phyloP scores from a whole-genome alignment of 2,888 invertebrate genomes.

The Aphodius sticticus region DNA sequence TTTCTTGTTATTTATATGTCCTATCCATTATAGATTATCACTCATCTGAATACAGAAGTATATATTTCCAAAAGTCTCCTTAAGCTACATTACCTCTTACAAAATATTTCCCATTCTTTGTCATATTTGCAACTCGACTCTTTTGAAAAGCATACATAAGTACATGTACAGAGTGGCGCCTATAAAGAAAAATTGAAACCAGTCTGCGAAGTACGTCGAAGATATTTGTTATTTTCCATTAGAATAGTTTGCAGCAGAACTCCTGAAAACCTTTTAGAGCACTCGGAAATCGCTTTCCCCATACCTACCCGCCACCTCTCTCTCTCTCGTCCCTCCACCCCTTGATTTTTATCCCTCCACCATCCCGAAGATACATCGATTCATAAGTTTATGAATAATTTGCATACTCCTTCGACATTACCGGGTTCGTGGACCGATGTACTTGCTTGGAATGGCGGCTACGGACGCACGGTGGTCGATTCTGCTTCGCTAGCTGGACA shows the following conservation, averaged over 20 bases:
- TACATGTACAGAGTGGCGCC: neutral
- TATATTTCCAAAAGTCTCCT: too few species aligned
- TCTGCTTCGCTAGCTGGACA: too few species aligned
- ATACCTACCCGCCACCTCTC: neutral
- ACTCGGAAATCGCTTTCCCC: slow-evolving; percentile 23
- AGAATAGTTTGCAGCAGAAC: slow-evolving; percentile 16
- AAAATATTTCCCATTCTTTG: neutral
- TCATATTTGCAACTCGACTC: neutral
- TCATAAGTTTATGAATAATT: slow-evolving; percentile 27
- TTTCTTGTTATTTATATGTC: too few species aligned
- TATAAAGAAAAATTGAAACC: neutral
- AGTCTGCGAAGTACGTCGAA: neutral
- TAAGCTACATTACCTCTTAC: neutral
- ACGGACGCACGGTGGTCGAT: too few species aligned
- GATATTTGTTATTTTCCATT: slow-evolving; percentile 24
- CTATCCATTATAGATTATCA: too few species aligned
- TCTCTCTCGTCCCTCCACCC: neutral
- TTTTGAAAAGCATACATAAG: neutral
- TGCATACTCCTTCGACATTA: slow-evolving; percentile 15
- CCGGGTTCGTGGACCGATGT: slow-evolving; percentile 5
- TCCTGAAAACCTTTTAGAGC: slow-evolving; percentile 24
- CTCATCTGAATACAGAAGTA: too few species aligned
- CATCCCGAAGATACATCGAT: slow-evolving; percentile 19
- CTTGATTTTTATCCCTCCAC: slow-evolving; percentile 14
- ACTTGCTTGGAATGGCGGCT: neutral